These are phyloP conservation scores for Procambarus clarkii DNA, from an alignment of 1,140 invertebrate species.

Conservation along the genomic window DNA sequence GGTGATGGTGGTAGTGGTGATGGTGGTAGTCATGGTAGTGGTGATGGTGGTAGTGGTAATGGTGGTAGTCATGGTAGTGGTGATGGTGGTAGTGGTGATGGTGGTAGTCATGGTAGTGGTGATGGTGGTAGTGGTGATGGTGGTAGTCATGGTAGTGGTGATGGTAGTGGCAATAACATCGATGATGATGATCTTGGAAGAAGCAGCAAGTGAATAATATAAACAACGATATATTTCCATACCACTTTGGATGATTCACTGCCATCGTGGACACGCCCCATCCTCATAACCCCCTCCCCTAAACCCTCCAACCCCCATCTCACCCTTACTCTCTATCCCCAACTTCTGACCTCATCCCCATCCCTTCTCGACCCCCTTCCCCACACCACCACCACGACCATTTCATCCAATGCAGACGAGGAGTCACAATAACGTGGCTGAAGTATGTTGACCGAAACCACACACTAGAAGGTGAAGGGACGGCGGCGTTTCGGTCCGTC, in stretches of 20 bases:
- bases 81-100: neutral
- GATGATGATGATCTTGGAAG: neutral
- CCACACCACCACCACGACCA: too few species aligned
- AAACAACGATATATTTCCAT: neutral
- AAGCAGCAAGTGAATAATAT: neutral
- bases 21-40: neutral
- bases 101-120: too few species aligned
- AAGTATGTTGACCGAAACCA: too few species aligned
- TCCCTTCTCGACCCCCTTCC: too few species aligned
- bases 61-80: neutral
- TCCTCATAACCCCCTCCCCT: neutral
- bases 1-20: conserved; percentile 18
- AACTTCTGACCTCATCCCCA: too few species aligned
- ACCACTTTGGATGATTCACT: neutral
- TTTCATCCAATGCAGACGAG: too few species aligned
- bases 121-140: neutral
- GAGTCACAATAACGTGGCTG: too few species aligned
- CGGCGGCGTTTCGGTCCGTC: too few species aligned
- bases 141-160: neutral
- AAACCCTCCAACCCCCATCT: too few species aligned
- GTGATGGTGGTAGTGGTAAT: neutral
- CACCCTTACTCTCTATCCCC: too few species aligned
- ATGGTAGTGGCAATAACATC: neutral
- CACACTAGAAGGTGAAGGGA: too few species aligned
- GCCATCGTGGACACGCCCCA: neutral